phyloP scores from a whole-genome alignment of 2,888 invertebrate species.

The Holacanthella duospinosa region DNA sequence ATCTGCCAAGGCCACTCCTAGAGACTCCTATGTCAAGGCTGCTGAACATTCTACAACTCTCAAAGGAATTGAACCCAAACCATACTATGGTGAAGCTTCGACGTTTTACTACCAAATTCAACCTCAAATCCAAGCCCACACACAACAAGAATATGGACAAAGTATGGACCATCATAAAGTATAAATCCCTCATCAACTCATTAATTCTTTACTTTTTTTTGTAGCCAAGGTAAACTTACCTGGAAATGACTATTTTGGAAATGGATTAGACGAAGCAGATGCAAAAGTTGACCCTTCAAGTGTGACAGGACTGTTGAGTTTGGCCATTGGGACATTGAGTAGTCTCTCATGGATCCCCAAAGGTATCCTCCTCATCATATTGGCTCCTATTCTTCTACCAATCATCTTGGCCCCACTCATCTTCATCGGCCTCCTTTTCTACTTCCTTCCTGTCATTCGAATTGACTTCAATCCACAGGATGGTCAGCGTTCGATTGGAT shows the following conservation, averaged over 20 bases:
- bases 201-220: not conserved
- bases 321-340: not conserved
- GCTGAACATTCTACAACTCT: not conserved
- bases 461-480: not conserved
- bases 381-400: slow-evolving; percentile 20
- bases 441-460: slow-evolving; percentile 10
- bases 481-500: not conserved
- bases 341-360: slow-evolving; percentile 9
- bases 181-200: not conserved
- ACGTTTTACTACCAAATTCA: not conserved
- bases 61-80: not conserved
- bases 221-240: not conserved
- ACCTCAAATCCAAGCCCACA: not conserved
- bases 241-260: not conserved
- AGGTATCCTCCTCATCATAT: slow-evolving; percentile 12
- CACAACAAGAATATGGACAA: not conserved
- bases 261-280: slow-evolving; percentile 8
- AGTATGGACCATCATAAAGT: not conserved
- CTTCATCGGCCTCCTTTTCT: slow-evolving; percentile 6
- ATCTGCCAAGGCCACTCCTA: not conserved
- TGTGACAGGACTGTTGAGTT: slow-evolving; percentile 12
- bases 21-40: not conserved
- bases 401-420: slow-evolving; percentile 15
- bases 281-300: slow-evolving; percentile 9
- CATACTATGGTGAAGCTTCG: not conserved